Percentiles rank a stretch among this genome's conserved stretches.
Evolutionary conservation across 2,888 invertebrate species (phyloP).

Genomic region (Eupithecia pulchellata): DNA sequence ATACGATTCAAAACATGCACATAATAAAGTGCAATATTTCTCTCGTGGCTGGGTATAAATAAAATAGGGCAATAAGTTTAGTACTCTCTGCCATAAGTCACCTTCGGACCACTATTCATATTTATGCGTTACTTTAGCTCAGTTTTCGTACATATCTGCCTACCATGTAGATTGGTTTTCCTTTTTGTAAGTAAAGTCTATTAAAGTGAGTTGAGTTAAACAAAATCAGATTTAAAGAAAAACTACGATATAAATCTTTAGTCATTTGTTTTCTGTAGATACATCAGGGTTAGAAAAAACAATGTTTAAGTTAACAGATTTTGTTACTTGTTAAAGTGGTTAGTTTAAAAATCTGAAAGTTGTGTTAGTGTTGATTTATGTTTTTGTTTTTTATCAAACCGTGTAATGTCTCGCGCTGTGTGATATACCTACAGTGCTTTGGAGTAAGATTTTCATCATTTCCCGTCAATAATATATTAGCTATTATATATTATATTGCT

Average conservation of each 20-base stretch:
- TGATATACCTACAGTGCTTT: too few species aligned
- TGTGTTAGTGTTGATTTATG: too few species aligned
- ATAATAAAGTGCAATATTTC: slow-evolving; percentile 55
- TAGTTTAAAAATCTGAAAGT: too few species aligned
- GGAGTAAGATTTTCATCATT: not conserved
- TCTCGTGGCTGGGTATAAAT: slow-evolving; percentile 24
- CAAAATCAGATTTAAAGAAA: not conserved
- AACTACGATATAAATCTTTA: too few species aligned
- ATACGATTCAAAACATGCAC: slow-evolving; percentile 54
- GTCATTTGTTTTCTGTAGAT: too few species aligned
- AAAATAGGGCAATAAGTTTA: slow-evolving; percentile 24
- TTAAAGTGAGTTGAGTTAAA: too few species aligned
- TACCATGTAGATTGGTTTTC: not conserved
- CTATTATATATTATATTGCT: too few species aligned
- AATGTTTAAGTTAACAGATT: too few species aligned
- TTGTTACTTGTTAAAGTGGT: too few species aligned
- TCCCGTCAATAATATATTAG: not conserved
- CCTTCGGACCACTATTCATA: slow-evolving; percentile 28
- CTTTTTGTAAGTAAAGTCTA: not conserved
- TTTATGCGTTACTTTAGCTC: slow-evolving; percentile 36
- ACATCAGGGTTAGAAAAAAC: too few species aligned
- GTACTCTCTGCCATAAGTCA: slow-evolving; percentile 31
- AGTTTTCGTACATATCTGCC: slow-evolving; percentile 10
- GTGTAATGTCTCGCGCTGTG: too few species aligned
- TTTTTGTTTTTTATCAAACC: too few species aligned